A percentile compares a stretch with the other conserved stretches of the same genome.
phyloP scores from a whole-genome alignment of 1,140 invertebrate species.

The Temnothorax longispinosus region DNA sequence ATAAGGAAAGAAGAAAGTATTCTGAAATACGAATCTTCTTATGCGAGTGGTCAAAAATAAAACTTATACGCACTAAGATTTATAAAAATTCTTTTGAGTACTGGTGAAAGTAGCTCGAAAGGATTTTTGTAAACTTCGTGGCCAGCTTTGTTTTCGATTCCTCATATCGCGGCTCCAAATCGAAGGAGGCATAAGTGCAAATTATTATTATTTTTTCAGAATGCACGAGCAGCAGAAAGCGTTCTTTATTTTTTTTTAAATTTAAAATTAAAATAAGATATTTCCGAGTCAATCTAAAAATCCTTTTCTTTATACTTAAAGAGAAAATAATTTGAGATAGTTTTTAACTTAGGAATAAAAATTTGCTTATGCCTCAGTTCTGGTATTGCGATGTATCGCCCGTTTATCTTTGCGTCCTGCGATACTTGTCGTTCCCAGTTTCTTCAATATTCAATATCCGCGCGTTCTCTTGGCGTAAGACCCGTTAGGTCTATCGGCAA shows the following conservation, averaged over 20 bases:
- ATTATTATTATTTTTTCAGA: background rate
- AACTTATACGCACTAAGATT: background rate
- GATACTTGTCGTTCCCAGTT: conserved; percentile 20
- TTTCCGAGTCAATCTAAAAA: background rate
- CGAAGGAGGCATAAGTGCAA: conserved; percentile 30
- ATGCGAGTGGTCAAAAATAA: background rate
- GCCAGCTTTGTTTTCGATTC: background rate
- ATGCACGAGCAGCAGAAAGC: background rate
- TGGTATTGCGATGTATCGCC: background rate
- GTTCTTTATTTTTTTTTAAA: background rate
- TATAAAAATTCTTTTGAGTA: background rate
- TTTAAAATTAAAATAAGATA: background rate
- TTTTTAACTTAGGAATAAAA: background rate
- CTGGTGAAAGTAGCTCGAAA: background rate
- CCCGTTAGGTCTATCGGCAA: conserved; percentile 66
- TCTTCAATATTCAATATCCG: conserved; percentile 13
- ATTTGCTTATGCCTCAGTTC: conserved; percentile 16
- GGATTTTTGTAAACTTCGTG: background rate
- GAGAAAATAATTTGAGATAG: background rate
- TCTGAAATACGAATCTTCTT: conserved; percentile 38
- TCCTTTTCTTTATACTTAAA: background rate
- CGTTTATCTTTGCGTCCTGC: conserved; percentile 30
- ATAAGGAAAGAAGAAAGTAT: conserved; percentile 19
- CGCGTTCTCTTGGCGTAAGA: conserved; percentile 36
- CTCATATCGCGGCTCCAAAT: background rate